Evolutionary conservation across 2,888 invertebrate genomes (phyloP), one percentile per base, ranked within the genome.

Genomic region (Falcaria lacertinaria): DNA sequence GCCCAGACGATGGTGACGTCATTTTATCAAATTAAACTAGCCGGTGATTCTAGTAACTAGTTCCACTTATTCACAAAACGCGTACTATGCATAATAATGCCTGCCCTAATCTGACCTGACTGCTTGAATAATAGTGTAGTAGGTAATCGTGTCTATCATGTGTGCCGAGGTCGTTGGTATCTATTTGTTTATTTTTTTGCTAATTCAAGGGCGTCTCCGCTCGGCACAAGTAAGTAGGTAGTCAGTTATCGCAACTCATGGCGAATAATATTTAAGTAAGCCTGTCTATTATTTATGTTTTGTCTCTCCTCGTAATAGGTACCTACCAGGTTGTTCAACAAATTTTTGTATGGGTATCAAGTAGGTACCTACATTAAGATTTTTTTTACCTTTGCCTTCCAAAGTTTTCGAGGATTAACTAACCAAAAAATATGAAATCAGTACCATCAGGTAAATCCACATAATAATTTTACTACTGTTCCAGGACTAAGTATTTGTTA

Each of bases 101-200:
- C 69, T 69, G 80, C 85, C 88, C 86, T 87, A 88, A 84, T 81
- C 76, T 83, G 77, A 84, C 81, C 80, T 74, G 80, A 62, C 64
- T 77, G 63, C 64, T 65, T 69, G 69, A 75, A 80, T 79, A 81
- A 74, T 74, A 68, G 69, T 74, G 68, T 67, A n/a, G n/a, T n/a
- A 28, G 28, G 28, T 28, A 69, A 66, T 73, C 69, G 69, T 66
- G 69, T 74, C 76, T 81, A 75, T 79, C 75, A 78, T 74, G 69
- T 82, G 79, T 81, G 81, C 77, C 83, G 87, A 85, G 88, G 85
- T 84, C 85, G 74, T 78, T 81, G 73, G 15, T 37, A 37, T 37
- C 69, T 84, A 81, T 83, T 85, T 85, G 79, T 80, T 84, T 82
- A 78, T 77, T 71, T 84, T 80, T 84, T 80, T 74, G 70, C 69